These are phyloP conservation scores for Polietes domitor DNA, from an alignment of 2,888 invertebrate genomes.

Conservation along the genomic window DNA sequence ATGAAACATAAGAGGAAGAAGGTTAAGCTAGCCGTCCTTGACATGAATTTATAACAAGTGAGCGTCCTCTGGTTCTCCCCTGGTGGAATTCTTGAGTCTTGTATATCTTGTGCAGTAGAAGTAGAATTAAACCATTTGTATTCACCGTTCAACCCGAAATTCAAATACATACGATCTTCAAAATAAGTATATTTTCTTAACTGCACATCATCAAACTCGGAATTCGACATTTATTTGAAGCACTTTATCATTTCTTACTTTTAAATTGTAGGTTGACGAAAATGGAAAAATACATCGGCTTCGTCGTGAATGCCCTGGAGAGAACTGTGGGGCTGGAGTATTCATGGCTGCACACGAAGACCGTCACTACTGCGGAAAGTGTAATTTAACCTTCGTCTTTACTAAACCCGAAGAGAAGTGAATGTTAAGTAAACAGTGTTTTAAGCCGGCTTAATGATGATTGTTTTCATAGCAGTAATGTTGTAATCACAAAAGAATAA, in stretches of 20 bases:
- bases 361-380: constrained; percentile 99
- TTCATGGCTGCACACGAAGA: constrained; percentile 99
- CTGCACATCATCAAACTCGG: background rate
- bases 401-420: constrained; percentile 94
- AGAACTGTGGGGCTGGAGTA: constrained; percentile 98
- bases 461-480: too few species aligned
- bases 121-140: background rate
- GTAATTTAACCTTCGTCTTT: constrained; percentile 97
- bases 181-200: background rate
- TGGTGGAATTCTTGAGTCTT: constrained; percentile 80
- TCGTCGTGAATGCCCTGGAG: constrained; percentile 96
- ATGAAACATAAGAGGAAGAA: constrained; percentile 99
- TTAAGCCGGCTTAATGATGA: too few species aligned
- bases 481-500: too few species aligned
- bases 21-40: constrained; percentile 98
- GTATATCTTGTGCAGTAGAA: constrained; percentile 76
- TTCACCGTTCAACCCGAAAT: background rate
- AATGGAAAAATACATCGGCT: constrained; percentile 99
- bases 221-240: background rate
- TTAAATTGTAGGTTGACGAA: constrained; percentile 92
- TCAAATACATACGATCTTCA: background rate
- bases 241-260: constrained; percentile 50
- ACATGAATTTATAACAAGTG: constrained; percentile 77
- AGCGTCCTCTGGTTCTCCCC: constrained; percentile 42
- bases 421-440: constrained; percentile 65